A percentile compares a stretch with the other conserved stretches of the same genome.
Evolutionary conservation across 2,888 invertebrate genomes (phyloP).

Genomic region (Leucania comma): DNA sequence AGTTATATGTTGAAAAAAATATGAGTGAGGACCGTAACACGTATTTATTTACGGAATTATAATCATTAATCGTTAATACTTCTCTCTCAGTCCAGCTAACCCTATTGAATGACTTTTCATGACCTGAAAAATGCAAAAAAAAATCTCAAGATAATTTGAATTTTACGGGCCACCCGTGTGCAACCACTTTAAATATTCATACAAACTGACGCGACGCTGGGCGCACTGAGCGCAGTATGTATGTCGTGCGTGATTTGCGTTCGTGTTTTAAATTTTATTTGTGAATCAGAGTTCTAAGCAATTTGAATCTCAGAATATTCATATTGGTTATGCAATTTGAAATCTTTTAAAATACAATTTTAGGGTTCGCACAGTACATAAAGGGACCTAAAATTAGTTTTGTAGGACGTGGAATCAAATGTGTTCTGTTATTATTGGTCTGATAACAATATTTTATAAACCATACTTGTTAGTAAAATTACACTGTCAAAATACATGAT

Average conservation of each 20-base stretch:
- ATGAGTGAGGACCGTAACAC: too few relatives aligned
- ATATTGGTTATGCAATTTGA: not conserved
- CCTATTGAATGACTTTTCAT: too few relatives aligned
- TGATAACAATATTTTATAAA: constrained; percentile 28
- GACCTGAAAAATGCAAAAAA: too few relatives aligned
- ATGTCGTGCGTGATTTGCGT: not conserved
- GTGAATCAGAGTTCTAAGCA: not conserved
- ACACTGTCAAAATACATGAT: constrained; percentile 20
- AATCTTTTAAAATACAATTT: not conserved
- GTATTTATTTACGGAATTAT: too few relatives aligned
- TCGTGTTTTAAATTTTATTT: constrained; percentile 28
- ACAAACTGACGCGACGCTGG: not conserved
- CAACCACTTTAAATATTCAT: not conserved
- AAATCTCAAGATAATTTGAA: too few relatives aligned
- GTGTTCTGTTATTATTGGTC: constrained; percentile 40
- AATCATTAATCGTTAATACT: too few relatives aligned
- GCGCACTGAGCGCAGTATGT: too few relatives aligned
- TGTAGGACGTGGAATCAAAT: constrained; percentile 12
- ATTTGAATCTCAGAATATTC: constrained; percentile 33
- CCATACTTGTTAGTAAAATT: constrained; percentile 18
- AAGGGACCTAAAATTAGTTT: not conserved
- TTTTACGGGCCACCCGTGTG: too few relatives aligned
- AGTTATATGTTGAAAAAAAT: too few relatives aligned
- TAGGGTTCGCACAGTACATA: not conserved
- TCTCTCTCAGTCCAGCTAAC: too few relatives aligned